Percentiles rank a stretch among this genome's conserved stretches.
Evolutionary conservation across 2,113 vertebrate genomes (phyloP).

Genomic region (Myxocyprinus asiaticus): DNA sequence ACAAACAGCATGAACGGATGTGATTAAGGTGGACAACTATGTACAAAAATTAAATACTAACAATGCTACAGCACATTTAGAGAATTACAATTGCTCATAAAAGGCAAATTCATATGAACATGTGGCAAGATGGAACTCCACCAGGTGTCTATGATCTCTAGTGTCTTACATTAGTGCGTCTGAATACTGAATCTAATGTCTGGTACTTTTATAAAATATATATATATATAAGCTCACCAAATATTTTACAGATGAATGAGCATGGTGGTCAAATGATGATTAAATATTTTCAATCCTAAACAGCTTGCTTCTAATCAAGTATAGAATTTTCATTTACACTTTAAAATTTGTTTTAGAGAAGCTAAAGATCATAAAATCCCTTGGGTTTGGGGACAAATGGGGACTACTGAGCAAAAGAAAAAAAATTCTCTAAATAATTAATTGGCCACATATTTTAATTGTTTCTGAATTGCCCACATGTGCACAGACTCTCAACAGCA

Average conservation of each 20-base stretch:
- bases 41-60: slow-evolving; percentile 33
- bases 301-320: neutral
- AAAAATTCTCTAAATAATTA: too few species aligned
- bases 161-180: too few species aligned
- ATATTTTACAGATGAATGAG: neutral
- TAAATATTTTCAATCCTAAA: neutral
- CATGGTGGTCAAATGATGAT: neutral
- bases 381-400: slow-evolving; percentile 7
- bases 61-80: slow-evolving; percentile 48
- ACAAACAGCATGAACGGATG: slow-evolving; percentile 38
- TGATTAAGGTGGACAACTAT: slow-evolving; percentile 27
- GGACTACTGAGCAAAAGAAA: neutral
- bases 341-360: neutral
- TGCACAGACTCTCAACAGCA: slow-evolving; percentile 5
- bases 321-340: neutral
- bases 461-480: slow-evolving; percentile 4
- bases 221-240: too few species aligned
- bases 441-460: too few species aligned
- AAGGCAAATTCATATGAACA: slow-evolving; percentile 43
- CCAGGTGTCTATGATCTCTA: too few species aligned
- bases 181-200: too few species aligned
- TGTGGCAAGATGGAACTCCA: neutral
- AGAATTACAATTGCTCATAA: slow-evolving; percentile 11
- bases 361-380: neutral
- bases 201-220: too few species aligned